Evolutionary conservation across 2,888 invertebrate genomes (phyloP).

Genomic region (Chymomyza caudatula): DNA sequence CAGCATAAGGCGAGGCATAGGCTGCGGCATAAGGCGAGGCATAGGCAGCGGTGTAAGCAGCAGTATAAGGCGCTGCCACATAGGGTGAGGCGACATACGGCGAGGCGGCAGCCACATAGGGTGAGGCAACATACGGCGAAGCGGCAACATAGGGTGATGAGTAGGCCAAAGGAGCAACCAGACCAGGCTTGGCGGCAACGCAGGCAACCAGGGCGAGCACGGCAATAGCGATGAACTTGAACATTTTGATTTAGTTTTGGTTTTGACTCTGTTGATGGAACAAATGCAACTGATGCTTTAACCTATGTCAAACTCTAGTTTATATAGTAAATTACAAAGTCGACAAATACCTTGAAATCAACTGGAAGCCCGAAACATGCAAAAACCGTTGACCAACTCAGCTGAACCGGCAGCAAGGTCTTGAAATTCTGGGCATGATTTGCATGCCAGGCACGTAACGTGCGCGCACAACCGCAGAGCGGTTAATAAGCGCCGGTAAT

Average conservation of each 20-base stretch:
- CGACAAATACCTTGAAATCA: constrained; percentile 45
- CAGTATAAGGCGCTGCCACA: constrained; percentile 53
- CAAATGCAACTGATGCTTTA: constrained; percentile 62
- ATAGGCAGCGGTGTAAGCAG: constrained; percentile 38
- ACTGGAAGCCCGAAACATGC: neutral
- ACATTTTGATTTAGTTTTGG: constrained; percentile 38
- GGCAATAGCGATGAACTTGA: constrained; percentile 64
- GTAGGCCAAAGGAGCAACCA: constrained; percentile 74
- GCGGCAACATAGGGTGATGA: constrained; percentile 70
- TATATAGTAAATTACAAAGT: constrained; percentile 18
- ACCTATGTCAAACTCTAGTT: constrained; percentile 1
- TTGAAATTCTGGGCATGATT: constrained; percentile 6
- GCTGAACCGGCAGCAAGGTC: neutral
- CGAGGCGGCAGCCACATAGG: constrained; percentile 47
- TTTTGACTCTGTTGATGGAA: constrained; percentile 24
- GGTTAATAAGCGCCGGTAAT: neutral
- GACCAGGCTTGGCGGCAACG: constrained; percentile 73
- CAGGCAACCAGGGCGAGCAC: constrained; percentile 69
- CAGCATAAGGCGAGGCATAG: constrained; percentile 60
- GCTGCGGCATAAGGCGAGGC: constrained; percentile 69
- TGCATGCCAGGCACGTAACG: constrained; percentile 35
- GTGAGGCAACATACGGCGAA: constrained; percentile 62
- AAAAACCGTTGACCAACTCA: neutral
- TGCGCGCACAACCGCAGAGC: neutral
- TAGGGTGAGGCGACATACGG: constrained; percentile 53